These are phyloP conservation scores for Syndactyla subalaris DNA, from an alignment of 2,797 vertebrate species.

Conservation along the genomic window DNA sequence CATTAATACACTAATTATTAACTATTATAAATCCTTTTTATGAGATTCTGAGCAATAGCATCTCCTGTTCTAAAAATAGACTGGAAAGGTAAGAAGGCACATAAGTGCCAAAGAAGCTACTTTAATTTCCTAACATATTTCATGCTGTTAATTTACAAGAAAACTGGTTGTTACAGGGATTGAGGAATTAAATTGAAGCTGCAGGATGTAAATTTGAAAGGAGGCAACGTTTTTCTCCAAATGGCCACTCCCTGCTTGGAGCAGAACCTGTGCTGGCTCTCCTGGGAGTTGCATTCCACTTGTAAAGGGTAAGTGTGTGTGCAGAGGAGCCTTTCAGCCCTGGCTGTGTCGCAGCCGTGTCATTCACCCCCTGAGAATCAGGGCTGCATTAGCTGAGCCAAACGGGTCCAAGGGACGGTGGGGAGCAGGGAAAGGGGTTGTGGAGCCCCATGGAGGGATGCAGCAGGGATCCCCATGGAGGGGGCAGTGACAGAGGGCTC, in stretches of 20 bases:
- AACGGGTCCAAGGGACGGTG: rapidly evolving
- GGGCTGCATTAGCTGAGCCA: rapidly evolving
- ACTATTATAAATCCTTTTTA: constrained; percentile 1
- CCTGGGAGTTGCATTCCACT: not conserved
- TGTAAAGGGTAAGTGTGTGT: rapidly evolving
- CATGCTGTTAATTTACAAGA: not conserved
- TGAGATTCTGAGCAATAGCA: not conserved
- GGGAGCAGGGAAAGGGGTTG: rapidly evolving
- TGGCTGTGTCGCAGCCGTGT: not conserved
- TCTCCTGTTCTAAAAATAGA: not conserved
- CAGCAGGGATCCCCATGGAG: not conserved
- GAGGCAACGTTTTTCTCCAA: not conserved
- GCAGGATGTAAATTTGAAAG: not conserved
- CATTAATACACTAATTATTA: constrained; percentile 14
- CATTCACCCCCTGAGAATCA: rapidly evolving
- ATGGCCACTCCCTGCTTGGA: rapidly evolving
- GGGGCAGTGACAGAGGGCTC: not conserved
- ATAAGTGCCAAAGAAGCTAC: not conserved
- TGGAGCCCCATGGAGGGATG: not conserved
- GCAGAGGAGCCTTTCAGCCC: not conserved
- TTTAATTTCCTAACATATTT: constrained; percentile 1
- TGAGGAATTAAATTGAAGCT: not conserved
- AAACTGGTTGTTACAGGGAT: not conserved
- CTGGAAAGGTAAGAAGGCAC: not conserved
- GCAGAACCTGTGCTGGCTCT: not conserved